These are phyloP conservation scores for Tenthredo notha DNA, from an alignment of 2,888 invertebrate genomes.

Conservation along the genomic window DNA sequence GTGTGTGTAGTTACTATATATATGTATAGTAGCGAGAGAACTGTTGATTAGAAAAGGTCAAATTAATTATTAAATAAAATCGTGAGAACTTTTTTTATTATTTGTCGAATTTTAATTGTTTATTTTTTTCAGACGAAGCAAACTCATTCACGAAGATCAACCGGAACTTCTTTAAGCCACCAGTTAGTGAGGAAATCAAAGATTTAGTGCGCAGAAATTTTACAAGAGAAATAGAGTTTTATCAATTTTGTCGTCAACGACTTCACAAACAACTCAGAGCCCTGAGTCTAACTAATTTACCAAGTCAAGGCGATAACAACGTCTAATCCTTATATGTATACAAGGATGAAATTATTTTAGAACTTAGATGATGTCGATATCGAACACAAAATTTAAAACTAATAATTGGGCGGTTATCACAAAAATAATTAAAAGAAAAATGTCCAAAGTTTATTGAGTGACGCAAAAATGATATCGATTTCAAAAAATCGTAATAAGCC, in stretches of 20 bases:
- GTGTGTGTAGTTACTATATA: background rate
- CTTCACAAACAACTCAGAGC: constrained; percentile 90
- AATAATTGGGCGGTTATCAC: background rate
- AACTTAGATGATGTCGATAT: background rate
- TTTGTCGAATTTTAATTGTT: background rate
- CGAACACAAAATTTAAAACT: background rate
- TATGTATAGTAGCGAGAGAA: background rate
- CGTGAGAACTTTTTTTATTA: background rate
- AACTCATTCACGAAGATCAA: constrained; percentile 90
- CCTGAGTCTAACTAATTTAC: constrained; percentile 79
- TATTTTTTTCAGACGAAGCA: constrained; percentile 83
- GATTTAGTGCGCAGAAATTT: constrained; percentile 92
- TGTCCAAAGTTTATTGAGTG: background rate
- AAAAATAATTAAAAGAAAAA: background rate
- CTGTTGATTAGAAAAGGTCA: background rate
- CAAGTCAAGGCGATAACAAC: constrained; percentile 32
- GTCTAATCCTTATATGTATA: background rate
- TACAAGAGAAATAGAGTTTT: constrained; percentile 94
- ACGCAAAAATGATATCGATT: background rate
- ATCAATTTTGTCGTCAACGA: constrained; percentile 93
- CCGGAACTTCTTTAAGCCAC: constrained; percentile 92
- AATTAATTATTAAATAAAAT: background rate
- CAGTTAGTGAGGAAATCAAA: constrained; percentile 91
- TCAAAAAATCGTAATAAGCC: background rate
- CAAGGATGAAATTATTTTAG: background rate